Base-by-base conservation (phyloP, 1,140 invertebrate genomes). In the Ridgeia piscesae region DNA sequence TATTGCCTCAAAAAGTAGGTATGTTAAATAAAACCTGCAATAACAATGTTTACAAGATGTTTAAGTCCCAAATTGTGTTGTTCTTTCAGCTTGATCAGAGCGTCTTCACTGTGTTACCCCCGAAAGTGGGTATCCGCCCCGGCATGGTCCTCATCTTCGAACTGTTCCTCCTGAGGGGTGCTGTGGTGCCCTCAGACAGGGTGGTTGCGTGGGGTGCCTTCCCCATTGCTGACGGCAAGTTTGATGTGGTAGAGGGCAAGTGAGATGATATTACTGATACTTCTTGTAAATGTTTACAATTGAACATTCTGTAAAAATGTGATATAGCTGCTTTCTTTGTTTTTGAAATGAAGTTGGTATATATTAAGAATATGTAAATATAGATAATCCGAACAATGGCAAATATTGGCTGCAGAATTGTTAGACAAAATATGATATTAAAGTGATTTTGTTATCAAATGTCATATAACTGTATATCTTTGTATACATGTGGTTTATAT, bases 221-320 rank as follows among this genome's bases (percentile, higher is more conserved):
- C 48, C 95, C 95, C 1, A 94, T 95, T 92, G 95, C 95, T 94
- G 95, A 95, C 93, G 95, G 93, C 27, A 93, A 94, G 92, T 95
- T 95, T 94, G 95, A 95, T 77, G 93, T 95, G 48, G 93, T 95
- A 34, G 95, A 95, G 91, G 95, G 95, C 93, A 95, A 95, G 95
- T 95, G 93, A 94, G 95, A n/a, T 94, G n/a, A 34, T 35, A 8
- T 89, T 33, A 21, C 33, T 31, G 33, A 33, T 34, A 17, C n/a
- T 14, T 34, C 35, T 34, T 90, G 35, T 90, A 90, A 17, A 90
- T 33, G 17, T 21, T 34, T 33, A 90, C 35, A 90, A 31, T 21
- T 2, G 35, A 31, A 90, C 33, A 27, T 90, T 31, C 1, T 8
- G 33, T 34, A 34, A 89, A 17, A 17, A 4, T 89, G 17, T 89